Percentiles rank a stretch among this genome's conserved stretches.
phyloP scores from a whole-genome alignment of 2,797 vertebrate species.

The Cynodonichthys magdalenae region DNA sequence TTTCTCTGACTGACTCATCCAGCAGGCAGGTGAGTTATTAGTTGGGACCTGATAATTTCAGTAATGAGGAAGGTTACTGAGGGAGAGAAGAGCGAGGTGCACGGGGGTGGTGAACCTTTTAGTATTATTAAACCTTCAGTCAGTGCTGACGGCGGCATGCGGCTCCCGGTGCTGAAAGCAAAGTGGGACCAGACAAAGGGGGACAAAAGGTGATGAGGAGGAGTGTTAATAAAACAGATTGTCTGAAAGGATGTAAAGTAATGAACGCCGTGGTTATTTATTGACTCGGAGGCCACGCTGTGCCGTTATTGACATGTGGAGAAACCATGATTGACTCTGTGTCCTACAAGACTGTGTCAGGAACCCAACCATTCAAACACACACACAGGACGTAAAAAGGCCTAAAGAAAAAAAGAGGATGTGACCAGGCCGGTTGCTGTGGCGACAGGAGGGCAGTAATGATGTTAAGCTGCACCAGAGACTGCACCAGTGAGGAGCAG shows the following conservation, averaged over 20 bases:
- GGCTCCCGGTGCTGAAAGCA: conserved; percentile 13
- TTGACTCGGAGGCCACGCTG: conserved; percentile 56
- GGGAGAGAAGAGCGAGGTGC: conserved; percentile 38
- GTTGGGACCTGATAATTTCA: conserved; percentile 55
- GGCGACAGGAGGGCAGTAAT: conserved; percentile 68
- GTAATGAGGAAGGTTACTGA: conserved; percentile 55
- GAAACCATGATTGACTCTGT: conserved; percentile 34
- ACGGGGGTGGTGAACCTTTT: conserved; percentile 66
- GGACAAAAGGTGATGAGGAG: conserved; percentile 36
- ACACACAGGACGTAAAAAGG: conserved; percentile 40
- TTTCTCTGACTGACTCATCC: conserved; percentile 36
- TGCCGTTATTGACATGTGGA: conserved; percentile 47
- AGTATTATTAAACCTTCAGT: conserved; percentile 75
- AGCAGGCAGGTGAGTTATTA: conserved; percentile 43
- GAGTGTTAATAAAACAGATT: conserved; percentile 61
- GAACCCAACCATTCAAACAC: conserved; percentile 12
- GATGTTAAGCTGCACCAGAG: conserved; percentile 68
- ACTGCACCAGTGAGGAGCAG: conserved; percentile 55
- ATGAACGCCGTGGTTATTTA: conserved; percentile 61
- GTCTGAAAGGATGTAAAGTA: conserved; percentile 59
- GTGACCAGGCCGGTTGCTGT: conserved; percentile 69
- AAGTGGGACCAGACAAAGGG: conserved; percentile 29
- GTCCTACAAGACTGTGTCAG: conserved; percentile 18
- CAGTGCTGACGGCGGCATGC: conserved; percentile 13
- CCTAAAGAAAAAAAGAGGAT: conserved; percentile 62